Conservation (phyloP, 2,113 vertebrate genomes). For the Campylorhamphus procurvoides region DNA sequence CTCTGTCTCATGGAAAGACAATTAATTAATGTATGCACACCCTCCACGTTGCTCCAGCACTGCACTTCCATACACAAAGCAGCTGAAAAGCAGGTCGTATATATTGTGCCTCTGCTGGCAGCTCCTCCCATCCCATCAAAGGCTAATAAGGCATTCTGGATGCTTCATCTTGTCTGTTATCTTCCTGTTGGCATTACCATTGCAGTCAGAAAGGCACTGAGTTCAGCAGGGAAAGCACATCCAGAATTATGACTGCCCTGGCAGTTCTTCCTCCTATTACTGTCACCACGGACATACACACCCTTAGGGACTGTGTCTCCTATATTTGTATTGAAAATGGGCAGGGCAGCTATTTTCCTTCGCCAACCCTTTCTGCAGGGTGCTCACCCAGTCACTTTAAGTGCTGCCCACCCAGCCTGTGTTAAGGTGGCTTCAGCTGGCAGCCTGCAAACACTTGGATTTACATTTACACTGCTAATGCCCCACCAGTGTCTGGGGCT, state of each 20-base stretch:
- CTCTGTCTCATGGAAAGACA: background rate
- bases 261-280: background rate
- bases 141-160: background rate
- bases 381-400: background rate
- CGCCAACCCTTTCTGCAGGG: background rate
- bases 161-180: background rate
- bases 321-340: background rate
- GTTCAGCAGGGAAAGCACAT: background rate
- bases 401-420: background rate
- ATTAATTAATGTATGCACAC: background rate
- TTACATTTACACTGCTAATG: background rate
- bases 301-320: background rate
- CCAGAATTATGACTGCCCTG: background rate
- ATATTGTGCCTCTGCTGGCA: constrained; percentile 17
- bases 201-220: constrained; percentile 30
- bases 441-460: constrained; percentile 5
- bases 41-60: background rate
- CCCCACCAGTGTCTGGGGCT: background rate
- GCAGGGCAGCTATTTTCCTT: background rate
- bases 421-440: constrained; percentile 11
- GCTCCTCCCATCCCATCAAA: background rate
- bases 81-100: background rate
- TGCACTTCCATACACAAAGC: background rate
- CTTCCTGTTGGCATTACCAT: constrained; percentile 28
- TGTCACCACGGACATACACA: background rate